Conservation (phyloP, 1,140 invertebrate genomes). For the Andrena cerasifolii region DNA sequence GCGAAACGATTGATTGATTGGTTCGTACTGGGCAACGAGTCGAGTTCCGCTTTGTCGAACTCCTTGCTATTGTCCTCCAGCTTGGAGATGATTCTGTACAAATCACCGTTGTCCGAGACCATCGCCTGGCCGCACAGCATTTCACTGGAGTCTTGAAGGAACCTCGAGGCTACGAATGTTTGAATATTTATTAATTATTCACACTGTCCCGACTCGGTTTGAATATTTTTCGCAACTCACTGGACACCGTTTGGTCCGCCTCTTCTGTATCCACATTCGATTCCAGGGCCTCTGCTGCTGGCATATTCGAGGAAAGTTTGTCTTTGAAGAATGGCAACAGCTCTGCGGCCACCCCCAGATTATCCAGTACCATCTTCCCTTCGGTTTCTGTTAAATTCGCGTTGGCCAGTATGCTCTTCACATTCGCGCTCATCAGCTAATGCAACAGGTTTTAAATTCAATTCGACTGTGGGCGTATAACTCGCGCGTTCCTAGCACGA, state of each 20-base stretch:
- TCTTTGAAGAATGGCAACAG: conserved; percentile 80
- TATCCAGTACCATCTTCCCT: conserved; percentile 78
- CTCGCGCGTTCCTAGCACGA: background rate
- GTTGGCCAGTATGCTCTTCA: conserved; percentile 80
- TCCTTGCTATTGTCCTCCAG: conserved; percentile 82
- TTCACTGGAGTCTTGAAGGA: conserved; percentile 83
- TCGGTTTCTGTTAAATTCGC: conserved; percentile 82
- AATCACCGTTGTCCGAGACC: conserved; percentile 75
- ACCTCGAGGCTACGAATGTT: conserved; percentile 66
- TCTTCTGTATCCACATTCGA: background rate
- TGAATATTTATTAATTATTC: conserved; percentile 4
- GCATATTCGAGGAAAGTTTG: conserved; percentile 65
- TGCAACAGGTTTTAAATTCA: background rate
- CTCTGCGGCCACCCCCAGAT: conserved; percentile 78
- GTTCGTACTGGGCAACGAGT: conserved; percentile 84
- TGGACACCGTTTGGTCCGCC: conserved; percentile 50
- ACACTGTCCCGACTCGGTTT: conserved; percentile 5
- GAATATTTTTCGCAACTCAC: conserved; percentile 45
- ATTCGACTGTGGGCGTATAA: background rate
- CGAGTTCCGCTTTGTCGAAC: conserved; percentile 81
- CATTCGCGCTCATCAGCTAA: conserved; percentile 79
- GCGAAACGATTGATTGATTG: background rate
- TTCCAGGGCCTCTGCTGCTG: conserved; percentile 20
- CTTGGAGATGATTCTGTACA: conserved; percentile 82
- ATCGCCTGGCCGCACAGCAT: conserved; percentile 85